phyloP scores from a whole-genome alignment of 2,888 invertebrate species.

The Cantharis lateralis region DNA sequence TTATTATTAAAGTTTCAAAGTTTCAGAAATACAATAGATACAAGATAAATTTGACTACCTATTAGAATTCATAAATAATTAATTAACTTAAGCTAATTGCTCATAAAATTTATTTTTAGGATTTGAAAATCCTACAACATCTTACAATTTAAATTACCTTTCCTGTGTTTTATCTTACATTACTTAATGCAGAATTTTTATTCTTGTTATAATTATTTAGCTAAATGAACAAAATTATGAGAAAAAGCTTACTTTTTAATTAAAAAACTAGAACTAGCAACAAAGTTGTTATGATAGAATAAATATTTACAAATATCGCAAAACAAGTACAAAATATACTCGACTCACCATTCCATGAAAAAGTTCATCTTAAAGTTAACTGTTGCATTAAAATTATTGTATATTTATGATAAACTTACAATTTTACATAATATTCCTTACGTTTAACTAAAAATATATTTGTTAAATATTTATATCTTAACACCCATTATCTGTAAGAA shows the following conservation, averaged over 20 bases:
- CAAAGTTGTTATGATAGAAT: neutral
- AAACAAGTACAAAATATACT: neutral
- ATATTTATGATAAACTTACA: neutral
- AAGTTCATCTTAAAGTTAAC: neutral
- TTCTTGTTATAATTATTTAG: neutral
- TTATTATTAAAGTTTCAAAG: neutral
- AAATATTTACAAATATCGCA: neutral
- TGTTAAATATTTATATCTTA: neutral
- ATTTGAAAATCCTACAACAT: too few species aligned
- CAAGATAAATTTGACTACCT: neutral
- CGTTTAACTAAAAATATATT: neutral
- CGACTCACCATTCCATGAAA: neutral
- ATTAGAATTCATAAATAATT: neutral
- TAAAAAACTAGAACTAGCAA: neutral
- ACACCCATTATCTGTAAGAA: too few species aligned
- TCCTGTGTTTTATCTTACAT: neutral
- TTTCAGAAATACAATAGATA: neutral
- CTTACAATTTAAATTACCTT: too few species aligned
- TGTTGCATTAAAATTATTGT: neutral
- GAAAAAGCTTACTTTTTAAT: neutral
- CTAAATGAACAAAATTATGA: neutral
- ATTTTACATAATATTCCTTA: too few species aligned
- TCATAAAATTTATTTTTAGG: too few species aligned
- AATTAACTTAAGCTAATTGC: neutral
- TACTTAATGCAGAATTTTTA: neutral